phyloP scores from a whole-genome alignment of 2,113 vertebrate species.

The Bettongia penicillata region DNA sequence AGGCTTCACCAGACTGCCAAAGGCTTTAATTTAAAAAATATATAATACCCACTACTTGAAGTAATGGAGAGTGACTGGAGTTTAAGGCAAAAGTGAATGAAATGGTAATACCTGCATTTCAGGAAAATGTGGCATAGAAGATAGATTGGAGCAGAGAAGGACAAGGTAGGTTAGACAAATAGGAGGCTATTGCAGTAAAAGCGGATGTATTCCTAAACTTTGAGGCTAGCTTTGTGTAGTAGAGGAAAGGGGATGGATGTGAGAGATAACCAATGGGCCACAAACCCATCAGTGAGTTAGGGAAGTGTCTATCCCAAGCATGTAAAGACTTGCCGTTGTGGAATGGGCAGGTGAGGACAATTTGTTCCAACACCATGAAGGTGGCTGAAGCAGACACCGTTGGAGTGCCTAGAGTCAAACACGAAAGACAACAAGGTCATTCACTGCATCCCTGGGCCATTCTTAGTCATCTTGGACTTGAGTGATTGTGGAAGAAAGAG shows the following conservation, averaged over 20 bases:
- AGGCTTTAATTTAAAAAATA: neutral
- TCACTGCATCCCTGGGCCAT: neutral
- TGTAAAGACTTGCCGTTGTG: too few relatives aligned
- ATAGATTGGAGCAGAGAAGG: neutral
- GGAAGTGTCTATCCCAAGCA: neutral
- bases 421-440: neutral
- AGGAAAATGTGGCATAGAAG: neutral
- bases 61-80: neutral
- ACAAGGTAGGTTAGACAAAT: neutral
- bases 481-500: neutral
- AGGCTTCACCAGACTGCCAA: neutral
- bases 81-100: neutral
- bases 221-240: neutral
- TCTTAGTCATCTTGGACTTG: neutral
- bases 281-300: neutral
- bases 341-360: neutral
- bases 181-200: neutral
- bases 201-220: neutral
- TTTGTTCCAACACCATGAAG: neutral
- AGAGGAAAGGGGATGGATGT: neutral
- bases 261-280: neutral
- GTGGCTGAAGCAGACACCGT: neutral
- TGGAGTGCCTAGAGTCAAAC: neutral
- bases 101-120: neutral
- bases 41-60: neutral